Conservation (phyloP, 2,888 invertebrate genomes). For the Acrocyrtus sp. region DNA sequence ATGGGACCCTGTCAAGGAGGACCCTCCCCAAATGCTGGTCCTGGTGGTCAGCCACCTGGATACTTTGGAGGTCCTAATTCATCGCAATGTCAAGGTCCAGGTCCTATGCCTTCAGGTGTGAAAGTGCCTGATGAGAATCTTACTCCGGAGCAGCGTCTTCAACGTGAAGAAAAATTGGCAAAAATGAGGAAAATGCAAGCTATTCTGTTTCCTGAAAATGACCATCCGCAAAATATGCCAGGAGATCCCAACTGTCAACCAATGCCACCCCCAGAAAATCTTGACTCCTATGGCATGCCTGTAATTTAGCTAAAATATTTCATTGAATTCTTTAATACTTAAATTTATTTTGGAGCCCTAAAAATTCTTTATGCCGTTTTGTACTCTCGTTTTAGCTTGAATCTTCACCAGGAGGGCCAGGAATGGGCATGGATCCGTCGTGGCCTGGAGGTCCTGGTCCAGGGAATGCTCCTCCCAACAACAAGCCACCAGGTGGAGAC, state of each 20-base stretch:
- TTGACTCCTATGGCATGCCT: slow-evolving; percentile 62
- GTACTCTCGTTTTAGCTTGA: slow-evolving; percentile 31
- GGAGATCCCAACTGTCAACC: slow-evolving; percentile 58
- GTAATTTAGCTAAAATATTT: slow-evolving; percentile 37
- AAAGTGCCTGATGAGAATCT: slow-evolving; percentile 96
- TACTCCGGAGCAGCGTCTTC: slow-evolving; percentile 94
- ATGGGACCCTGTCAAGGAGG: slow-evolving; percentile 43
- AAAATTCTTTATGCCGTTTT: background rate
- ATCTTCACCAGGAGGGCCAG: slow-evolving; percentile 51
- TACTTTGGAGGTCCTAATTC: slow-evolving; percentile 57
- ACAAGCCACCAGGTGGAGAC: slow-evolving; percentile 59
- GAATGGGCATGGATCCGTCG: slow-evolving; percentile 61
- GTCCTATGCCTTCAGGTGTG: slow-evolving; percentile 71
- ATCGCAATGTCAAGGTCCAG: slow-evolving; percentile 49
- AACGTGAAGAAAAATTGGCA: slow-evolving; percentile 92
- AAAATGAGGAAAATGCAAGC: slow-evolving; percentile 92
- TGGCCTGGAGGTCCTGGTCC: slow-evolving; percentile 59
- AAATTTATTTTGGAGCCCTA: background rate
- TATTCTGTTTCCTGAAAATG: slow-evolving; percentile 79
- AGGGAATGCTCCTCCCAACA: slow-evolving; percentile 54
- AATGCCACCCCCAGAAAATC: slow-evolving; percentile 58
- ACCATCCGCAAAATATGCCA: slow-evolving; percentile 53
- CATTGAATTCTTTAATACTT: background rate
- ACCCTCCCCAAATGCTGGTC: slow-evolving; percentile 52
- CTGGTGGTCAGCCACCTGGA: slow-evolving; percentile 42